A percentile compares a stretch with the other conserved stretches of the same genome.
Conservation (phyloP, 2,797 vertebrate genomes). For the Euphonia xanthogaster region DNA sequence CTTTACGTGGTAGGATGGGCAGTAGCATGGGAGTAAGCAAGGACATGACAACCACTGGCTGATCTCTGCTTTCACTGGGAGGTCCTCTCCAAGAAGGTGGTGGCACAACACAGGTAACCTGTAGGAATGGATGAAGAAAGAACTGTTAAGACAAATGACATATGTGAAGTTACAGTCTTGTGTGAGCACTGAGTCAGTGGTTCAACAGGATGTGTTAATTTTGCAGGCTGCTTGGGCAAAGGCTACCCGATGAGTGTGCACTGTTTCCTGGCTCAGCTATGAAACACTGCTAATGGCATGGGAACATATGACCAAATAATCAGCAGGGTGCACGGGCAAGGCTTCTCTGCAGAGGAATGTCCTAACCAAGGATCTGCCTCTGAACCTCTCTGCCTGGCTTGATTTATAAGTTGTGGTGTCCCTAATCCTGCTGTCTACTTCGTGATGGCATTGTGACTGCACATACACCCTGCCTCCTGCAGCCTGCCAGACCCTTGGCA, state of each 20-base stretch:
- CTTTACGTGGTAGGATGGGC: not conserved
- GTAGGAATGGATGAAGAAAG: not conserved
- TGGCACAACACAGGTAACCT: not conserved
- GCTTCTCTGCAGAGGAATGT: not conserved
- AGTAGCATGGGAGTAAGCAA: not conserved
- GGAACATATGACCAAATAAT: not conserved
- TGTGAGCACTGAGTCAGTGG: not conserved
- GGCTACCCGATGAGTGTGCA: fast-evolving
- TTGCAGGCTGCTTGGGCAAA: not conserved
- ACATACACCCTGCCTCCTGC: fast-evolving
- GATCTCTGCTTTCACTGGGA: not conserved
- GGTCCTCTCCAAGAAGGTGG: not conserved
- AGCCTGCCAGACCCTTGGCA: not conserved
- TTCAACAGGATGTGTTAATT: not conserved
- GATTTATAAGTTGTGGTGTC: not conserved
- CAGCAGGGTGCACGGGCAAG: not conserved
- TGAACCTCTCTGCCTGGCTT: not conserved
- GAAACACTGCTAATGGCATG: not conserved
- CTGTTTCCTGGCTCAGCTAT: not conserved
- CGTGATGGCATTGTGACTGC: not conserved
- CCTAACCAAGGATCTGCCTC: not conserved
- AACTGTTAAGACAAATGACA: not conserved
- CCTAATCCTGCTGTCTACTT: not conserved
- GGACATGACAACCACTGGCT: not conserved
- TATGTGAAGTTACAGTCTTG: not conserved